Base-by-base conservation (phyloP, 2,113 vertebrate genomes). In the Diphyllodes magnificus region DNA sequence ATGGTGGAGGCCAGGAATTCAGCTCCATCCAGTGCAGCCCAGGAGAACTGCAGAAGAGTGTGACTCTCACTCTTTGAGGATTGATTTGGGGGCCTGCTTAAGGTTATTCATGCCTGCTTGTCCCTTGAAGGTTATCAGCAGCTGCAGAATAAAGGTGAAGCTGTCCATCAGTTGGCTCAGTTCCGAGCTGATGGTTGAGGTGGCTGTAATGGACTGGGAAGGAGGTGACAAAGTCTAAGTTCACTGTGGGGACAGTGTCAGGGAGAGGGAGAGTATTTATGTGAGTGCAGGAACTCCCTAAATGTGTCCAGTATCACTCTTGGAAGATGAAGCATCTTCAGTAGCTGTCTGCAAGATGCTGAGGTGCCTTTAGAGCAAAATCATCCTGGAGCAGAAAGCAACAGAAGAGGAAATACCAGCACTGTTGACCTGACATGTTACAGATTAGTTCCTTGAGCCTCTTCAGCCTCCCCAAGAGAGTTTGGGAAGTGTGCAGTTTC, bases 181-280 rank as follows among this genome's bases (percentile, higher is more conserved):
- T 42, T 86, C 49, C 42, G 24, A 91, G 18, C 10, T 71, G 22
- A 31, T 60, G 59, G 14, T 25, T 69, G 69, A 69, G 35, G 45
- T 60, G 24, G 56, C 17, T 76, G 22, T 66, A 31, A 15, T 30
- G 40, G 44, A 27, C 24, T 49, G 45, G 37, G 51, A 81, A 57
- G 60, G 50, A 95, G 28, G 40, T 69, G 27, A 56, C 6, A 1
- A 88, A 42, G 31, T 51, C 49, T 37, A 15, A 17, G 33, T 21
- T 28, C 0, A 0, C 53, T 42, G 11, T 1, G 2, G 57, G 39
- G 31, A 44, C 9, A 8, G 25, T 63, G 40, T 8, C 40, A 59
- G 35, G n/a, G 54, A 30, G 12, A 60, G 7, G 11, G 30, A 65
- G 37, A 61, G 9, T 73, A 21, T 83, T 39, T 47, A 13, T 72